Conservation (phyloP, 1,140 invertebrate species). For the Papilio polyxenes region DNA sequence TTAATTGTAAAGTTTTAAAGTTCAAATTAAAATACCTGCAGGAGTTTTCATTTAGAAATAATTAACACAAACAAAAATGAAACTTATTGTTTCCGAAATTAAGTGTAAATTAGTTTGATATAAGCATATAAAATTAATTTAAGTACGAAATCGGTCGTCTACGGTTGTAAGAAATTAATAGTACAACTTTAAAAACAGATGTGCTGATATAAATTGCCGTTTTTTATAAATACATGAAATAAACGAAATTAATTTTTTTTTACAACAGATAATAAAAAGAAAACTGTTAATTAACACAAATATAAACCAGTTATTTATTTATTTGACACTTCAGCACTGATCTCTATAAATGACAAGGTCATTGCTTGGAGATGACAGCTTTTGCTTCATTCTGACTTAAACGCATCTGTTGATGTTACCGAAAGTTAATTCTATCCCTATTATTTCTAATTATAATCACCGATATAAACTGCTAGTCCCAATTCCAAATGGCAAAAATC, state of each 20-base stretch:
- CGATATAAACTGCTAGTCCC: no score
- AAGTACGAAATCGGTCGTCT: constrained; percentile 42
- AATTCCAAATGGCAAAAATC: no score
- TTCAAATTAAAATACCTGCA: constrained; percentile 4
- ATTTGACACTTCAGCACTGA: no score
- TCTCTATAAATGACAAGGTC: no score
- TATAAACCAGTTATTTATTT: background rate
- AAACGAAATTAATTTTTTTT: background rate
- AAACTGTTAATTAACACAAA: background rate
- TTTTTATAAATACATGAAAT: background rate
- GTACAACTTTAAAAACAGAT: constrained; percentile 66
- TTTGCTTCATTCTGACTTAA: no score
- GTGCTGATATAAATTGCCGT: constrained; percentile 49
- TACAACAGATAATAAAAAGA: background rate
- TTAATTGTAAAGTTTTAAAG: constrained; percentile 15
- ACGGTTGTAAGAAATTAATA: constrained; percentile 55
- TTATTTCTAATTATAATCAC: no score
- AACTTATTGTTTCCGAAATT: background rate
- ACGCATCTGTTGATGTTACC: no score
- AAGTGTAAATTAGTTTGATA: constrained; percentile 44
- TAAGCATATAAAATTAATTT: constrained; percentile 37
- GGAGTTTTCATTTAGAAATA: background rate
- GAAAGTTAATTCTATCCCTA: no score
- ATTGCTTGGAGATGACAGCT: no score
- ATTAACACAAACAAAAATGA: background rate